Evolutionary conservation across 2,797 vertebrate genomes (phyloP).

Genomic region (Pogoniulus pusillus): DNA sequence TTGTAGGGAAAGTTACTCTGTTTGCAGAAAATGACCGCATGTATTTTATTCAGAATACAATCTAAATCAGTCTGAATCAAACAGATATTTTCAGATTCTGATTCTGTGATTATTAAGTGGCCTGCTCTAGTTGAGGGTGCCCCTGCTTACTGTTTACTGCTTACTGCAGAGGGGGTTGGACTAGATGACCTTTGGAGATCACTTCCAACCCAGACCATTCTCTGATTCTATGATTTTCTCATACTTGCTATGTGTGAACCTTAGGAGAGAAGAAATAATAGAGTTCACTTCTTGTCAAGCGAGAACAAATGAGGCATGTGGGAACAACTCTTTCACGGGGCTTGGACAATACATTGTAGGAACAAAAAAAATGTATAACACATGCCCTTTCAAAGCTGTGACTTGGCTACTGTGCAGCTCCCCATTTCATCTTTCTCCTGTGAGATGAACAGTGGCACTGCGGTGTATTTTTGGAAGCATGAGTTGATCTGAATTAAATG

Average conservation of each 20-base stretch:
- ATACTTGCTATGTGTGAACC: neutral
- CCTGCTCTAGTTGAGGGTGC: neutral
- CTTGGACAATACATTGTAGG: slow-evolving; percentile 30
- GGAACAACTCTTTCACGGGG: neutral
- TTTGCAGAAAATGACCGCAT: neutral
- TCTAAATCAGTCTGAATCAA: neutral
- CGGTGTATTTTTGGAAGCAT: slow-evolving; percentile 46
- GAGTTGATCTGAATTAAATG: slow-evolving; percentile 59
- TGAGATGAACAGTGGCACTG: slow-evolving; percentile 50
- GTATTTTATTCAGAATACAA: neutral
- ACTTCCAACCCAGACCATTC: too few species aligned
- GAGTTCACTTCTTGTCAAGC: slow-evolving; percentile 45
- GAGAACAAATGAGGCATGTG: slow-evolving; percentile 40
- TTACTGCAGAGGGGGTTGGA: too few species aligned
- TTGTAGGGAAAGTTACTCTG: neutral
- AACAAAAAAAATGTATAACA: neutral
- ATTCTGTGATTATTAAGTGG: neutral
- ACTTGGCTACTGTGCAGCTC: slow-evolving; percentile 35
- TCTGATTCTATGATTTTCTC: neutral
- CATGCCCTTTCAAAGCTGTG: slow-evolving; percentile 37
- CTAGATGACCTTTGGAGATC: too few species aligned
- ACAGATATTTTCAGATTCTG: neutral
- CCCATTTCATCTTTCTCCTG: neutral
- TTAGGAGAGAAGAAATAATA: neutral
- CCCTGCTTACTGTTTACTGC: too few species aligned